Evolutionary conservation across 2,888 invertebrate species (phyloP).

Genomic region (Chrysomela aeneicollis): DNA sequence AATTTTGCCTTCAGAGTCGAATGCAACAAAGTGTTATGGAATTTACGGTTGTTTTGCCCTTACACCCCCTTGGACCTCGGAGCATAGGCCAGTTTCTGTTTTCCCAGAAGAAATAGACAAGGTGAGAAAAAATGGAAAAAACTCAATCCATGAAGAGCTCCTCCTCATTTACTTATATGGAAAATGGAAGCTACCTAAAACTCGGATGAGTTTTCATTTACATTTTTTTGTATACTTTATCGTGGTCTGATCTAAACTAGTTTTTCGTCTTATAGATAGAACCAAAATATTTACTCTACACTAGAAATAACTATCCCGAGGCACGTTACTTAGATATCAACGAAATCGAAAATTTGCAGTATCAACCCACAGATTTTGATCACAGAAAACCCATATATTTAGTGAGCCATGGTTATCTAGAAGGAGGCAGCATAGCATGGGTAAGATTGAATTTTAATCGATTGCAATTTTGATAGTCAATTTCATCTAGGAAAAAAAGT

Average conservation of each 20-base stretch:
- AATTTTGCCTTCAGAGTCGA: slow-evolving; percentile 56
- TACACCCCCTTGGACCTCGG: slow-evolving; percentile 79
- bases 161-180: neutral
- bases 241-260: no score
- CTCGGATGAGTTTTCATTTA: no score
- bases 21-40: slow-evolving; percentile 72
- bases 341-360: slow-evolving; percentile 68
- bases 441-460: slow-evolving; percentile 60
- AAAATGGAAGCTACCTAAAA: no score
- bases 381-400: slow-evolving; percentile 73
- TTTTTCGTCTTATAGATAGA: slow-evolving; percentile 63
- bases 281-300: slow-evolving; percentile 70
- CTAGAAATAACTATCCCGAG: slow-evolving; percentile 62
- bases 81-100: slow-evolving; percentile 78
- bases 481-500: no score
- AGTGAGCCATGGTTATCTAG: slow-evolving; percentile 87
- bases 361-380: slow-evolving; percentile 67
- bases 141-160: no score
- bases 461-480: no score
- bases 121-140: no score
- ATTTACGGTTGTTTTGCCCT: slow-evolving; percentile 84
- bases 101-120: slow-evolving; percentile 78
- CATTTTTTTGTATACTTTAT: no score
- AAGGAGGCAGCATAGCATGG: slow-evolving; percentile 84
- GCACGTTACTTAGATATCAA: slow-evolving; percentile 73